phyloP scores from a whole-genome alignment of 2,113 vertebrate genomes.

The Lagenorhynchus albirostris region DNA sequence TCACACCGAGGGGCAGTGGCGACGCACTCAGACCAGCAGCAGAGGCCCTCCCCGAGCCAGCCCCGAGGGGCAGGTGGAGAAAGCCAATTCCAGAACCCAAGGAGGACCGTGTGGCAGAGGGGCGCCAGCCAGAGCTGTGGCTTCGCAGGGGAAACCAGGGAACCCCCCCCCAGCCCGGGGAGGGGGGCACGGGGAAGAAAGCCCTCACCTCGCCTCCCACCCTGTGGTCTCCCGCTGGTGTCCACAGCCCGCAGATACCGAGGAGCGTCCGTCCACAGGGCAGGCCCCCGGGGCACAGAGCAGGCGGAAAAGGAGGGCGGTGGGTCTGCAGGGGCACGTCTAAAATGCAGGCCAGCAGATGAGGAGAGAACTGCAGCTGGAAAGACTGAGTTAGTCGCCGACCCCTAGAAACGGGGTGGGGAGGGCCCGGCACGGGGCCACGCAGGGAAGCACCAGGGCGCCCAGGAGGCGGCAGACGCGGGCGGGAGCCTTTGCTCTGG shows the following conservation, averaged over 20 bases:
- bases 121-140: neutral
- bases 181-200: neutral
- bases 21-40: neutral
- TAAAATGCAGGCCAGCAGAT: neutral
- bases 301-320: neutral
- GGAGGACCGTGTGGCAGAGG: neutral
- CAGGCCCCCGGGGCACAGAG: neutral
- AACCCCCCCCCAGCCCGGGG: neutral
- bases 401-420: neutral
- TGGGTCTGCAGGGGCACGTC: neutral
- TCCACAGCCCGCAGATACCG: neutral
- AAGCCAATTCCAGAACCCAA: neutral
- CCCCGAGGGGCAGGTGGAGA: neutral
- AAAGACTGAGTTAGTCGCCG: neutral
- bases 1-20: fast-evolving
- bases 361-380: fast-evolving
- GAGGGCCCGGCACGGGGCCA: too few species aligned
- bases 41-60: neutral
- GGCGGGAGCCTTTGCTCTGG: neutral
- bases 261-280: too few species aligned
- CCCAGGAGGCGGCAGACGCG: fast-evolving
- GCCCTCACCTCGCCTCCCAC: too few species aligned
- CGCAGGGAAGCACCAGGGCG: fast-evolving
- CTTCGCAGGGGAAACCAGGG: neutral
- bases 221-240: neutral